These are phyloP conservation scores for Leucophenga varia DNA, from an alignment of 1,140 invertebrate species.

Conservation along the genomic window DNA sequence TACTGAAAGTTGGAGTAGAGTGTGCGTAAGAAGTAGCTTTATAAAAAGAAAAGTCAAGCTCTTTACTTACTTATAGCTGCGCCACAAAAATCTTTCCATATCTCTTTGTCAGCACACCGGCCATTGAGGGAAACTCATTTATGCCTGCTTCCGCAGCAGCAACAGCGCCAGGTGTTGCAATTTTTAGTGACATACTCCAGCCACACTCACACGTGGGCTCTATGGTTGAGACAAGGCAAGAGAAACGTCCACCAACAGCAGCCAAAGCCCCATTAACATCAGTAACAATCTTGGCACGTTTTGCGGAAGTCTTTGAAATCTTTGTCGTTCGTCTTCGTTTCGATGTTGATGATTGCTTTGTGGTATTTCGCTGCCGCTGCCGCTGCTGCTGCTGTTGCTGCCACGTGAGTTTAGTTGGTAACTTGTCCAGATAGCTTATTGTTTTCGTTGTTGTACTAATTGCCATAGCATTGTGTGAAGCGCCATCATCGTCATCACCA, in stretches of 20 bases:
- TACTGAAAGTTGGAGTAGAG: conserved; percentile 20
- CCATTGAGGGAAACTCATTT: conserved; percentile 51
- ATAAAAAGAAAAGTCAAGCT: no score
- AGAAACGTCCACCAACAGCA: conserved; percentile 39
- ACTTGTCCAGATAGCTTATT: conserved; percentile 20
- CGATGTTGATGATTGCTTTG: no score
- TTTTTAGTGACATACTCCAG: conserved; percentile 33
- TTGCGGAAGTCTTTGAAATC: conserved; percentile 42
- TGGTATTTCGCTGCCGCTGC: background rate
- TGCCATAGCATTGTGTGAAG: conserved; percentile 15
- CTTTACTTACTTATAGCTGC: conserved; percentile 54
- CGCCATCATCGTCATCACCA: no score
- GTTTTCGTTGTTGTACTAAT: conserved; percentile 15
- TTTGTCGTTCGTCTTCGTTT: no score
- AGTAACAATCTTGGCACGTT: conserved; percentile 39
- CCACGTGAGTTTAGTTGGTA: conserved; percentile 9
- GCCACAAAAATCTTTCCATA: conserved; percentile 42
- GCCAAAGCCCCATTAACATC: conserved; percentile 15
- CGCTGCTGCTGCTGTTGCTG: no score
- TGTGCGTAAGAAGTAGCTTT: no score
- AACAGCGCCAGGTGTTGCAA: conserved; percentile 41
- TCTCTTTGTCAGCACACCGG: conserved; percentile 37
- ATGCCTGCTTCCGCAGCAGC: conserved; percentile 28
- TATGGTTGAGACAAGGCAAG: conserved; percentile 40
- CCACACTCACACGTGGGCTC: conserved; percentile 42